These are phyloP conservation scores for Siphamia tubifer DNA, from an alignment of 2,113 vertebrate genomes.

Conservation along the genomic window DNA sequence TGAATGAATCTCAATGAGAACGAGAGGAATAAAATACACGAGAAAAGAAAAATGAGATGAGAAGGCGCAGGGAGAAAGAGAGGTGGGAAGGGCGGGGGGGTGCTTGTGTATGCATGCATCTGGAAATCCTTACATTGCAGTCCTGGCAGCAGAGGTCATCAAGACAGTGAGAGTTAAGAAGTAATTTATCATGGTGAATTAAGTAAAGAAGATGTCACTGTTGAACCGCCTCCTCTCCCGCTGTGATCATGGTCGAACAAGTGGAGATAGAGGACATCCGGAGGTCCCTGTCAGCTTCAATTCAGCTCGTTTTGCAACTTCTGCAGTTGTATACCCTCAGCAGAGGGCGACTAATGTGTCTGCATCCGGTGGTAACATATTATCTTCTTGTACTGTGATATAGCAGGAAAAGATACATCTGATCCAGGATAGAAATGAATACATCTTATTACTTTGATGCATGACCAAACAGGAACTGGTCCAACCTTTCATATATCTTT, in stretches of 20 bases:
- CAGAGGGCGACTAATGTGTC: background rate
- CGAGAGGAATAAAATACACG: background rate
- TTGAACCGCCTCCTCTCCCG: background rate
- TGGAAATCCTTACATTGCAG: constrained; percentile 35
- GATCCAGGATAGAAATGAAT: background rate
- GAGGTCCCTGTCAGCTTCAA: constrained; percentile 35
- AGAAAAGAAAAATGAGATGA: background rate
- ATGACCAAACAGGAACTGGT: background rate
- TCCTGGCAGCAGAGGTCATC: constrained; percentile 31
- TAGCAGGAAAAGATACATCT: background rate
- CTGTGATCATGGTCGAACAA: constrained; percentile 26
- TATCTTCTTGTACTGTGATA: background rate
- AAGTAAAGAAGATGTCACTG: constrained; percentile 22
- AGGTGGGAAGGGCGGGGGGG: too few relatives aligned
- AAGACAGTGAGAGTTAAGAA: constrained; percentile 11
- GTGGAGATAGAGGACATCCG: constrained; percentile 33
- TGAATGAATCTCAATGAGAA: constrained; percentile 12
- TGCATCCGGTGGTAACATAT: background rate
- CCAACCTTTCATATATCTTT: background rate
- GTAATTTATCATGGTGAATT: constrained; percentile 46
- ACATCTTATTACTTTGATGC: background rate
- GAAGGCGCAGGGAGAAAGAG: background rate
- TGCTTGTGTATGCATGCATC: background rate
- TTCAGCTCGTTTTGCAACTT: constrained; percentile 4
- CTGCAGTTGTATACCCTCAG: background rate